Base-by-base conservation (phyloP, 2,888 invertebrate species). In the Danaus chrysippus region DNA sequence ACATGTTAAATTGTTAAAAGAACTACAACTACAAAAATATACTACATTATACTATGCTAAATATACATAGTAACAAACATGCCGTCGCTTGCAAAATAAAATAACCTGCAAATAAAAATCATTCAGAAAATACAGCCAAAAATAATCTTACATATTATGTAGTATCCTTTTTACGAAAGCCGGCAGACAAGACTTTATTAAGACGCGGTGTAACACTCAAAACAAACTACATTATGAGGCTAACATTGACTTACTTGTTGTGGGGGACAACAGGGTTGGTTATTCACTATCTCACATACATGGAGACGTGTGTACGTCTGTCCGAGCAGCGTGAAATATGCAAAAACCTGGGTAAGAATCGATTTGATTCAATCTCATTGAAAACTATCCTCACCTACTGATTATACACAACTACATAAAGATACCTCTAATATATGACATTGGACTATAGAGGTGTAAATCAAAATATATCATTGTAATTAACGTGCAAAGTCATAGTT, bases 261-360 rank as follows among this genome's bases (percentile, higher is more conserved):
- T 17, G 95, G 94, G 70, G 95, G 95, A 93, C 96, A 96, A 93
- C 96, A 96, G 73, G 94, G 94, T 76, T 93, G 93, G 87, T 95
- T 95, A 94, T 95, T 96, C 92, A 95, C 94, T 79, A 93, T 88
- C 81, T 96, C 95, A 92, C 96, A 97, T 85, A 96, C 96, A 91
- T 97, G 96, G 73, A 97, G 94, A 84, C 96, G 95, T 79, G 96
- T 96, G 92, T 97, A 97, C 71, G 95, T 96, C 97, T 97, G 96
- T 87, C 87, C 88, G 76, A 81, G 88, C 88, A 84, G 90, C 90
- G 76, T 85, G 81, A 86, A 81, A 84, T 80, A 81, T 64, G 74
- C 77, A 83, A 89, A 80, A 74, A 88, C 84, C 85, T 88, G 79
- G 69, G 70, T 77, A 71, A 75, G 70, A 70, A 42, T 53, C 49